Conservation (phyloP, 2,113 vertebrate species). For the Litocranius walleri region DNA sequence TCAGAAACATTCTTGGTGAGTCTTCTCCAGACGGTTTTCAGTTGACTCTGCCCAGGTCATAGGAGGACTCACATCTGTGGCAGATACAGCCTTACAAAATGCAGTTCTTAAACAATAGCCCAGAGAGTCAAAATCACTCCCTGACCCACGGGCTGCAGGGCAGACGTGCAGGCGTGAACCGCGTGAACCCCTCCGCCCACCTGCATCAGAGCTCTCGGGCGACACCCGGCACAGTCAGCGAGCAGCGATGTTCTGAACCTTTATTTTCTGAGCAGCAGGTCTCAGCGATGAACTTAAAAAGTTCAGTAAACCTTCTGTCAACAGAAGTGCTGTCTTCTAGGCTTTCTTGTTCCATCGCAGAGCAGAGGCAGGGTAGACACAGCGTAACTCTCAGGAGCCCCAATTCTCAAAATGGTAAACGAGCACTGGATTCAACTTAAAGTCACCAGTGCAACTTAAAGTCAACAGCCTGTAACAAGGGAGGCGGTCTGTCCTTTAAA, state of each 20-base stretch:
- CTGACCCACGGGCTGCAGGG: not conserved
- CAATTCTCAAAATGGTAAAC: not conserved
- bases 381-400: not conserved
- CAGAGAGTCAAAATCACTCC: not conserved
- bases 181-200: rapidly evolving
- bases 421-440: not conserved
- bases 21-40: not conserved
- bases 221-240: rapidly evolving
- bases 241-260: not conserved
- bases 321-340: not conserved
- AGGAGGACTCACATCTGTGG: not conserved
- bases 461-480: not conserved
- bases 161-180: not conserved
- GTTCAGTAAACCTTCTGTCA: not conserved
- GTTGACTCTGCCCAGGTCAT: not conserved
- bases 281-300: not conserved
- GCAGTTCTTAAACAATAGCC: not conserved
- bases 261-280: not conserved
- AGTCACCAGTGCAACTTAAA: not conserved
- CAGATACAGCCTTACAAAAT: not conserved
- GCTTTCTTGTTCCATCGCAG: not conserved
- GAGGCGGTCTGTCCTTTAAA: not conserved
- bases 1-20: not conserved
- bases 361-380: not conserved
- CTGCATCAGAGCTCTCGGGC: not conserved